Evolutionary conservation across 2,113 vertebrate genomes (phyloP).

Genomic region (Channa argus): DNA sequence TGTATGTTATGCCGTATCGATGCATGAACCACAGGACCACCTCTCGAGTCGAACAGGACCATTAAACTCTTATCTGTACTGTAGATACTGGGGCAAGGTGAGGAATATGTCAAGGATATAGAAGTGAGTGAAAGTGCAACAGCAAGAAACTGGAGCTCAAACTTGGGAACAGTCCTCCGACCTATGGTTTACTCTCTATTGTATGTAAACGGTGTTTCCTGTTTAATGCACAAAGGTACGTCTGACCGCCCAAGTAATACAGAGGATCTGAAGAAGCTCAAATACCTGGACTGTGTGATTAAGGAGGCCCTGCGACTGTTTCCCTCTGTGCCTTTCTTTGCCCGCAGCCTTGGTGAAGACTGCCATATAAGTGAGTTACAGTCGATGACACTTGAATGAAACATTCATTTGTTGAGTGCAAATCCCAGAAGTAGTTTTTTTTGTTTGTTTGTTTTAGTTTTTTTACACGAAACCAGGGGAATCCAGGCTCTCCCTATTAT

Average conservation of each 20-base stretch:
- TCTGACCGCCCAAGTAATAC: slow-evolving; percentile 80
- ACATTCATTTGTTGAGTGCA: slow-evolving; percentile 17
- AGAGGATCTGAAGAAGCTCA: slow-evolving; percentile 92
- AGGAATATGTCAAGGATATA: background rate
- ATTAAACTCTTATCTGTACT: background rate
- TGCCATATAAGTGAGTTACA: slow-evolving; percentile 87
- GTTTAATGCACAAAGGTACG: slow-evolving; percentile 76
- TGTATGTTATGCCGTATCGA: background rate
- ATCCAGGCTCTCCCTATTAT: too few species aligned
- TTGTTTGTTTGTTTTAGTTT: too few species aligned
- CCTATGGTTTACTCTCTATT: background rate
- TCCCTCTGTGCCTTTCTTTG: slow-evolving; percentile 94
- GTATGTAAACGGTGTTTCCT: background rate
- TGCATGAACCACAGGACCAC: background rate
- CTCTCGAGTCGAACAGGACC: background rate
- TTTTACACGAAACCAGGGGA: too few species aligned
- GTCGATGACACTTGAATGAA: slow-evolving; percentile 26
- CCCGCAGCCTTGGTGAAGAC: slow-evolving; percentile 86
- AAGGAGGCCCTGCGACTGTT: slow-evolving; percentile 93
- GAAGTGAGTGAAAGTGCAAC: background rate
- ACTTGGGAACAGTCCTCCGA: background rate
- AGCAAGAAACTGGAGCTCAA: background rate
- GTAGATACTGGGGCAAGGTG: background rate
- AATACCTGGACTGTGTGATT: slow-evolving; percentile 92
- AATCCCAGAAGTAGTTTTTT: background rate